phyloP scores from a whole-genome alignment of 1,140 invertebrate species.

The Popillia japonica region DNA sequence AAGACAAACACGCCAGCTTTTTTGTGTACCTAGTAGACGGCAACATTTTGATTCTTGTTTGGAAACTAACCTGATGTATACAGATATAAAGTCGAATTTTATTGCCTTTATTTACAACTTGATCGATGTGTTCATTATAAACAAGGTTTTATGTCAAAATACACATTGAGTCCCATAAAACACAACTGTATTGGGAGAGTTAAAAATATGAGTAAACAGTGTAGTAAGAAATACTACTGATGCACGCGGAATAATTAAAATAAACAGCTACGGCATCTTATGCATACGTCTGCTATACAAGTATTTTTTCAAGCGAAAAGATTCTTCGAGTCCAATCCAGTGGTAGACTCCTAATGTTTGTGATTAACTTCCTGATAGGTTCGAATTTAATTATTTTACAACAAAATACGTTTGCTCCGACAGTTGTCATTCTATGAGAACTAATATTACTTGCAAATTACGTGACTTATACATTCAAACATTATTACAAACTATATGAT shows the following conservation, averaged over 20 bases:
- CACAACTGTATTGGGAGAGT: constrained; percentile 29
- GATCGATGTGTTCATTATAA: constrained; percentile 35
- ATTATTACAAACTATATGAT: too few species aligned
- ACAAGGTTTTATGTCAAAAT: constrained; percentile 35
- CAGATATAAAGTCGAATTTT: constrained; percentile 34
- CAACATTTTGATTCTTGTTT: constrained; percentile 32
- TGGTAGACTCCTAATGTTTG: too few species aligned
- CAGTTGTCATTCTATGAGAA: not conserved
- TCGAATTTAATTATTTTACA: too few species aligned
- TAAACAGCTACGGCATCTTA: not conserved
- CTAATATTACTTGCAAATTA: not conserved
- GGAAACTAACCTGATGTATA: constrained; percentile 35
- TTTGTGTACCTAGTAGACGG: constrained; percentile 31
- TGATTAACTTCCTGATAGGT: too few species aligned
- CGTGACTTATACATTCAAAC: too few species aligned
- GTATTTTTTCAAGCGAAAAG: too few species aligned
- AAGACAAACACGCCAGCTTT: constrained; percentile 28
- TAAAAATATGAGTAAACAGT: constrained; percentile 29
- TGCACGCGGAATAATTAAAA: constrained; percentile 5
- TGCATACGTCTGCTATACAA: too few species aligned
- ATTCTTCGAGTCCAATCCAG: too few species aligned
- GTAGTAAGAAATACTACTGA: constrained; percentile 30
- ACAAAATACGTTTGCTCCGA: too few species aligned
- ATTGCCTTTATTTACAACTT: constrained; percentile 35
- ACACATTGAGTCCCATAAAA: constrained; percentile 29